Evolutionary conservation across 2,797 vertebrate species (phyloP).

Genomic region (Echeneis naucrates): DNA sequence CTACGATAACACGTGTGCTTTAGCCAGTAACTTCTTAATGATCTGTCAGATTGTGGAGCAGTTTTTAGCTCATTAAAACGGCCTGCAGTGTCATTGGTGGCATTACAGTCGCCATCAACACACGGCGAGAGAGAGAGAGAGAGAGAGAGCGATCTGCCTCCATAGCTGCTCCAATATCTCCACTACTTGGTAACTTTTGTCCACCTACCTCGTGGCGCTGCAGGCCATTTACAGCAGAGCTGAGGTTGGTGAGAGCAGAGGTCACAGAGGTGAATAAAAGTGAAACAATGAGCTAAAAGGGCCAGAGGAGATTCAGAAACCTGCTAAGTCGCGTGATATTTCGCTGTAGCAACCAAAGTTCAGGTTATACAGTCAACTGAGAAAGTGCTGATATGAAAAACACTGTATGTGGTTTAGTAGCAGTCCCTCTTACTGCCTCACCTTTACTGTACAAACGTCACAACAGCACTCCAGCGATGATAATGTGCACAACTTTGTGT

Average conservation of each 20-base stretch:
- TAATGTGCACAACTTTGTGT: not conserved
- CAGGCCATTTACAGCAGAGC: no score
- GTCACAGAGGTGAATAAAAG: not conserved
- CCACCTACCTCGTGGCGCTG: no score
- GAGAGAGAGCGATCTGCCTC: no score
- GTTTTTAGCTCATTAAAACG: slow-evolving; percentile 24
- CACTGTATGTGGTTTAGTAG: no score
- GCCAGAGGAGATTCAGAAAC: not conserved
- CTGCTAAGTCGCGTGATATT: not conserved
- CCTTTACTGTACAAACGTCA: no score
- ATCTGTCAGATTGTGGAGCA: slow-evolving; percentile 42
- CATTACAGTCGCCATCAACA: slow-evolving; percentile 11
- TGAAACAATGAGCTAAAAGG: not conserved
- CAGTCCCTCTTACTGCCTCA: not conserved
- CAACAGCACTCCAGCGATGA: not conserved
- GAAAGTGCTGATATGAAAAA: not conserved
- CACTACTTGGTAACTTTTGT: no score
- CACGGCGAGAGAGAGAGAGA: not conserved
- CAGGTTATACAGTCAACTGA: no score
- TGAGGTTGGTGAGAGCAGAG: not conserved
- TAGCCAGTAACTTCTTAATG: slow-evolving; percentile 27
- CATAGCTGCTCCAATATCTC: no score
- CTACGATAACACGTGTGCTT: slow-evolving; percentile 7
- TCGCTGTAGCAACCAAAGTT: not conserved
- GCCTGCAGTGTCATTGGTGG: slow-evolving; percentile 1